Percentiles rank a stretch among this genome's conserved stretches.
phyloP scores from a whole-genome alignment of 1,140 invertebrate species.

The Penaeus indicus region DNA sequence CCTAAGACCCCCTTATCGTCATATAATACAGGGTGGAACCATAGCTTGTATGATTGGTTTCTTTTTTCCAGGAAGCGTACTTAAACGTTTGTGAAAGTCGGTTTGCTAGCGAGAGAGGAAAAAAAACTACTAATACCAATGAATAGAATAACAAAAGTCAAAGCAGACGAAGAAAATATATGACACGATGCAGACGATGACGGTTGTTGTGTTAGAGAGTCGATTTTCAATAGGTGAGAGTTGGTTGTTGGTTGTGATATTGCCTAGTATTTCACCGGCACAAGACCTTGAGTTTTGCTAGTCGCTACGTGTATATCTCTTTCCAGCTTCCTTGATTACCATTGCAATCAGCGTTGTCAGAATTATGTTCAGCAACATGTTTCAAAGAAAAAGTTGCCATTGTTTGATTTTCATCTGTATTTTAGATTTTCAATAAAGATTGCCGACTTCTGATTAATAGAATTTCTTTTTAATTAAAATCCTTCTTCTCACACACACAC shows the following conservation, averaged over 20 bases:
- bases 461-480: background rate
- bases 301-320: conserved; percentile 55
- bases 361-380: conserved; percentile 52
- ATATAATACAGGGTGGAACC: conserved; percentile 53
- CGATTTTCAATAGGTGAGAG: background rate
- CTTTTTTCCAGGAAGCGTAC: background rate
- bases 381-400: conserved; percentile 49
- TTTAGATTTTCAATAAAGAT: conserved; percentile 64
- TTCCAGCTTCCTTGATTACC: conserved; percentile 41
- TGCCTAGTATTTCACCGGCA: conserved; percentile 11
- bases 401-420: conserved; percentile 62
- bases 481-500: background rate
- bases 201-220: background rate
- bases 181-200: background rate
- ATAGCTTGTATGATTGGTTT: conserved; percentile 29
- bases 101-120: background rate
- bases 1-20: conserved; percentile 37
- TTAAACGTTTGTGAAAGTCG: background rate
- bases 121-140: background rate
- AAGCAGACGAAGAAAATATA: background rate
- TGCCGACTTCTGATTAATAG: conserved; percentile 59
- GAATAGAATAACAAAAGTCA: background rate
- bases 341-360: conserved; percentile 62
- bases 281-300: conserved; percentile 55
- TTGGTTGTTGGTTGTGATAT: conserved; percentile 33